These are phyloP conservation scores for Stenopsyche tienmushanensis DNA, from an alignment of 1,140 invertebrate genomes.

Conservation along the genomic window DNA sequence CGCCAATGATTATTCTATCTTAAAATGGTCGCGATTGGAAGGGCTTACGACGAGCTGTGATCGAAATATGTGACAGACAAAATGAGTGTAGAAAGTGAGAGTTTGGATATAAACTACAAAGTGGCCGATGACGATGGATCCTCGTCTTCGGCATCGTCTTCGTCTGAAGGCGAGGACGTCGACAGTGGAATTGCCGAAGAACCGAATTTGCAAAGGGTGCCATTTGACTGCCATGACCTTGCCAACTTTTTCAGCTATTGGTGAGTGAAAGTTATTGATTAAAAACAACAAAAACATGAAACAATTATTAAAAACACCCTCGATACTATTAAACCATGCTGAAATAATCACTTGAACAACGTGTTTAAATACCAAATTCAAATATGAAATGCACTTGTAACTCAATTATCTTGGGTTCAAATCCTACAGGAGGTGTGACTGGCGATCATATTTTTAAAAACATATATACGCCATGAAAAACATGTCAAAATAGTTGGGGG, in stretches of 20 bases:
- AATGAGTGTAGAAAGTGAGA: conserved; percentile 20
- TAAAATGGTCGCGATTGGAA: not conserved
- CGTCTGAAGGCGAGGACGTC: conserved; percentile 34
- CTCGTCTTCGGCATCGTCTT: conserved; percentile 5
- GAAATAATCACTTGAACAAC: not conserved
- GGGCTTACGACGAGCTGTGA: not conserved
- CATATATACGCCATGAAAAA: too few relatives aligned
- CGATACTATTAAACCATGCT: not conserved
- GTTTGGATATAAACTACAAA: not conserved
- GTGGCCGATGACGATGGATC: conserved; percentile 8
- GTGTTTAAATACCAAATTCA: not conserved
- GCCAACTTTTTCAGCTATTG: conserved; percentile 39
- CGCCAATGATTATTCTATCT: not conserved
- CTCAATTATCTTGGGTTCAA: not conserved
- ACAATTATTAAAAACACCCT: not conserved
- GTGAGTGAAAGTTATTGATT: conserved; percentile 18
- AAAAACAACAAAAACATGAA: not conserved
- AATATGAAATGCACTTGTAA: not conserved
- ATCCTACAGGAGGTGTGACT: not conserved
- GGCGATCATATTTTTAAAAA: too few relatives aligned
- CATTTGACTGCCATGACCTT: conserved; percentile 38
- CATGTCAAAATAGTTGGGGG: too few relatives aligned
- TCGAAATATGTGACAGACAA: conserved; percentile 4
- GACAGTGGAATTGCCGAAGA: conserved; percentile 40
- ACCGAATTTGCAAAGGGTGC: conserved; percentile 22